Conservation (phyloP, 2,888 invertebrate species). For the Pristionchus arcanus region DNA sequence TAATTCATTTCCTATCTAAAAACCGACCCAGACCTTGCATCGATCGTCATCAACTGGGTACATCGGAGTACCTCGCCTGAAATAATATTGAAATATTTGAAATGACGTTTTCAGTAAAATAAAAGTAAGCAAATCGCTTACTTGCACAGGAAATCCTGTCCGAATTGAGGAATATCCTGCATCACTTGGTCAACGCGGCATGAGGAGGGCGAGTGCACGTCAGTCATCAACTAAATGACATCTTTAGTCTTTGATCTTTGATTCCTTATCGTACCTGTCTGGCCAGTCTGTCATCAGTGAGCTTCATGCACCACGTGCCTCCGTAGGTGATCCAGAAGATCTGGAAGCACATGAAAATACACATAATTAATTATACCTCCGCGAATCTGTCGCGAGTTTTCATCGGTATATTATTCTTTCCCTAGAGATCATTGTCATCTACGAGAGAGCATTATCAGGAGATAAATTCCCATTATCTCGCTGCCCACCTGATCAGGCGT, state of each 20-base stretch:
- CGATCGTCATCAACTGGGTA: constrained; percentile 66
- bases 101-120: not conserved
- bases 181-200: constrained; percentile 75
- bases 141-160: constrained; percentile 72
- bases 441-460: too few species aligned
- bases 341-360: constrained; percentile 57
- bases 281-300: constrained; percentile 65
- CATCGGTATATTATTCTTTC: too few species aligned
- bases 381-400: too few species aligned
- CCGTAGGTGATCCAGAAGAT: constrained; percentile 78
- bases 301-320: constrained; percentile 75
- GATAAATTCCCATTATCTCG: too few species aligned
- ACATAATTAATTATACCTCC: too few species aligned
- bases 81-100: not conserved
- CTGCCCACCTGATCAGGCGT: constrained; percentile 67
- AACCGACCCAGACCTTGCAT: constrained; percentile 76
- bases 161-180: constrained; percentile 76
- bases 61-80: constrained; percentile 61
- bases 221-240: constrained; percentile 68
- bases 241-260: constrained; percentile 20
- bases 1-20: constrained; percentile 44
- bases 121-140: not conserved
- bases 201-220: constrained; percentile 73
- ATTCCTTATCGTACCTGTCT: constrained; percentile 59
- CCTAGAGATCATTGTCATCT: too few species aligned